Conservation (phyloP, 2,888 invertebrate genomes). For the Belgica antarctica region DNA sequence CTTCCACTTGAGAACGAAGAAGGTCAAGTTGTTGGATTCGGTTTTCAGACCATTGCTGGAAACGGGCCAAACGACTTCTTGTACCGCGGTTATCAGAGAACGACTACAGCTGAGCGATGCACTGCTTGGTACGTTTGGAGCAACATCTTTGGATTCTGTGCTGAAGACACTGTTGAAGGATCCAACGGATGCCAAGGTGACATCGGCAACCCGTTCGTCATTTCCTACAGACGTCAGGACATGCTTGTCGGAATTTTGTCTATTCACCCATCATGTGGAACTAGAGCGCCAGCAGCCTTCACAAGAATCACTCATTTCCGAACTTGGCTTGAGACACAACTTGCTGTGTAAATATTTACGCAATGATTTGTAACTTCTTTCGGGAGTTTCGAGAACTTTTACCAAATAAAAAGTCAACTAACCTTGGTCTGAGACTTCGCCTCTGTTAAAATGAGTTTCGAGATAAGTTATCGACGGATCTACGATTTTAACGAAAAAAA, state of each 20-base stretch:
- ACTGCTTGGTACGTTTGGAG: not conserved
- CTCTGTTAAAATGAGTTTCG: no score
- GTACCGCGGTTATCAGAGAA: conserved; percentile 27
- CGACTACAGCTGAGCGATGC: not conserved
- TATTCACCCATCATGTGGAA: conserved; percentile 34
- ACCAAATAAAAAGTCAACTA: no score
- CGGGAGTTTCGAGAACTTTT: no score
- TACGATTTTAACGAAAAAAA: no score
- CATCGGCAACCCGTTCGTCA: conserved; percentile 33
- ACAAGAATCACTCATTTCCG: conserved; percentile 16
- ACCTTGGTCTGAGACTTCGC: no score
- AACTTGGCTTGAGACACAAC: no score
- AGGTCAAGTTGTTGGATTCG: conserved; percentile 9
- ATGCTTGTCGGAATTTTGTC: conserved; percentile 9
- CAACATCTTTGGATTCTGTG: conserved; percentile 26
- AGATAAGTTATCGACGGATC: no score
- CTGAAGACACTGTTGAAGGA: conserved; percentile 19
- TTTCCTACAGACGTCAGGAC: conserved; percentile 15
- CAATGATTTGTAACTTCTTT: no score
- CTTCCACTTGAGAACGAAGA: conserved; percentile 39
- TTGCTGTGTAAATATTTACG: no score
- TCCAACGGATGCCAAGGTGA: conserved; percentile 37
- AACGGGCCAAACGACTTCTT: not conserved
- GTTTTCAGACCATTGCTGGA: not conserved
- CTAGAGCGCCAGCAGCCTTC: conserved; percentile 27